These are phyloP conservation scores for Morone saxatilis DNA, from an alignment of 2,113 vertebrate species.

Conservation along the genomic window DNA sequence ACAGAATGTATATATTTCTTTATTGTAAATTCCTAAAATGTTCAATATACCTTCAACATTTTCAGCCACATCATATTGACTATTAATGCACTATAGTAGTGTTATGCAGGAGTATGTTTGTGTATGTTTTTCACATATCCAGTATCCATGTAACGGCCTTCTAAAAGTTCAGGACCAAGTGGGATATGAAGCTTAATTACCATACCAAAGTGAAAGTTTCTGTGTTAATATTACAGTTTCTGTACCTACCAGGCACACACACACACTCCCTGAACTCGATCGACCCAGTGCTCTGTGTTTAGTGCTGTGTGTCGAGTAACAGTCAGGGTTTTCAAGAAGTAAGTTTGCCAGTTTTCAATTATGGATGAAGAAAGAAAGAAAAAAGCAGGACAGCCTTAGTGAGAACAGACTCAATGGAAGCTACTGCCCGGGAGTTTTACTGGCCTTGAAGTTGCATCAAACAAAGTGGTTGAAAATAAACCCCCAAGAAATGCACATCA, in stretches of 20 bases:
- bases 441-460: conserved; percentile 44
- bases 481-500: neutral
- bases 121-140: neutral
- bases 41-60: neutral
- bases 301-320: conserved; percentile 31
- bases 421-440: conserved; percentile 33
- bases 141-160: neutral
- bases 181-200: neutral
- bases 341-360: conserved; percentile 62
- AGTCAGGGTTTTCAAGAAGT: conserved; percentile 52
- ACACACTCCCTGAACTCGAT: conserved; percentile 14
- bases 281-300: conserved; percentile 18
- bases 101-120: neutral
- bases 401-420: conserved; percentile 40
- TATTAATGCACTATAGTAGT: neutral
- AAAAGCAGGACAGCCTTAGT: conserved; percentile 25
- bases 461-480: conserved; percentile 21
- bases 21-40: neutral
- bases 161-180: conserved; percentile 6
- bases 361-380: conserved; percentile 57
- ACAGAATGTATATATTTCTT: neutral
- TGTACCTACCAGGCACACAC: conserved; percentile 1
- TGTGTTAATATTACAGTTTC: conserved; percentile 1
- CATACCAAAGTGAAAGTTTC: neutral
- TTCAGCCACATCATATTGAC: neutral